phyloP scores from a whole-genome alignment of 35 echinoderm and acorn worm genomes.

The Heliocidaris erythrogramma region DNA sequence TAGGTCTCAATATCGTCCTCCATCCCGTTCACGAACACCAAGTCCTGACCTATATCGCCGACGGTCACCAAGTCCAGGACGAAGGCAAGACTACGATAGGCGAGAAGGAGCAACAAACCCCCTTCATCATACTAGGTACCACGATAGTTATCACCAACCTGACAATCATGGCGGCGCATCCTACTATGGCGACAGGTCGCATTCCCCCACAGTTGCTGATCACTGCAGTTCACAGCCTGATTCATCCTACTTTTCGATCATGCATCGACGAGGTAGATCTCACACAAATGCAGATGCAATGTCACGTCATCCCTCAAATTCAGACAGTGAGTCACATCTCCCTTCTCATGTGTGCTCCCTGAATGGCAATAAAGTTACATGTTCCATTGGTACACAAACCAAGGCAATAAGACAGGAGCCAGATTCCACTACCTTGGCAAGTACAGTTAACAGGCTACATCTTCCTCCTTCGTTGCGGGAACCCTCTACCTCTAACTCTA shows the following conservation, averaged over 20 bases:
- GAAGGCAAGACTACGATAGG: not conserved
- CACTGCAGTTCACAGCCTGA: not conserved
- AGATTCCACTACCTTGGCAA: too few species aligned
- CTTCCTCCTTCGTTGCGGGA: too few species aligned
- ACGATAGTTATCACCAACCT: too few species aligned
- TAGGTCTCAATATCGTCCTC: too few species aligned
- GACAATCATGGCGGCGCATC: not conserved
- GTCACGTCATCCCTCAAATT: not conserved
- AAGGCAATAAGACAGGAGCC: too few species aligned
- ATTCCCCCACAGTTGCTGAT: not conserved
- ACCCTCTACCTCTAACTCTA: too few species aligned
- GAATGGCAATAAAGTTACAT: not conserved
- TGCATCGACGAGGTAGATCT: too few species aligned
- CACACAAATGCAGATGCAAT: too few species aligned
- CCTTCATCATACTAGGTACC: too few species aligned
- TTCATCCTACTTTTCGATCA: not conserved
- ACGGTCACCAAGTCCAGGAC: not conserved
- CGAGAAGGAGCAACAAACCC: not conserved
- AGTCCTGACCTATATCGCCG: not conserved
- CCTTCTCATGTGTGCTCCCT: not conserved
- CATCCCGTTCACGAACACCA: too few species aligned
- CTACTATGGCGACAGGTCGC: not conserved
- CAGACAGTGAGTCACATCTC: not conserved
- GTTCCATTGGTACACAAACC: too few species aligned
- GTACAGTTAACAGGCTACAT: too few species aligned